Evolutionary conservation across 1,140 invertebrate species (phyloP).

Genomic region (Caligus rogercresseyi): DNA sequence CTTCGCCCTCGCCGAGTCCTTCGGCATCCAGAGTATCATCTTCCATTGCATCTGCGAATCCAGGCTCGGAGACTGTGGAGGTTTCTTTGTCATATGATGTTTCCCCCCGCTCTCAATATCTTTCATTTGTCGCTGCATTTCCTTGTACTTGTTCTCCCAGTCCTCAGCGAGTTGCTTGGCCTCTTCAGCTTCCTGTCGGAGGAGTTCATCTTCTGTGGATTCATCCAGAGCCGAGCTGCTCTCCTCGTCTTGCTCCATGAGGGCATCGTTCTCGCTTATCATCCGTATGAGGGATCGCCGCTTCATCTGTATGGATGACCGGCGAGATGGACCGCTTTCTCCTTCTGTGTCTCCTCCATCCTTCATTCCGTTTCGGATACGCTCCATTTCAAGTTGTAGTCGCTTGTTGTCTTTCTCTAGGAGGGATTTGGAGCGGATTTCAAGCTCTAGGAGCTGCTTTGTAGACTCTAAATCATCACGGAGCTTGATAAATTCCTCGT

Average conservation of each 20-base stretch:
- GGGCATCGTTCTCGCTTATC: constrained; percentile 12
- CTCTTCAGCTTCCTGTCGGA: constrained; percentile 22
- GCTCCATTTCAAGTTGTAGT: constrained; percentile 36
- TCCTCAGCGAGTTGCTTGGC: constrained; percentile 44
- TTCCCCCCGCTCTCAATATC: constrained; percentile 37
- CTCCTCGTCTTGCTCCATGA: constrained; percentile 7
- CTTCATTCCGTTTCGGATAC: constrained; percentile 22
- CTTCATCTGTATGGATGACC: constrained; percentile 21
- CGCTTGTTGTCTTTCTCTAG: constrained; percentile 67
- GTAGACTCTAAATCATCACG: constrained; percentile 73
- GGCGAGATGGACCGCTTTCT: not conserved
- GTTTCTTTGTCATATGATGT: not conserved
- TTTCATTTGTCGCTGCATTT: constrained; percentile 51
- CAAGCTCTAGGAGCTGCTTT: constrained; percentile 68
- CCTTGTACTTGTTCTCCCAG: constrained; percentile 54
- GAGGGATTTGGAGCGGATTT: constrained; percentile 64
- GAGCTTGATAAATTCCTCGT: constrained; percentile 76
- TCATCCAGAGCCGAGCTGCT: constrained; percentile 1
- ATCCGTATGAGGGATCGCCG: constrained; percentile 17
- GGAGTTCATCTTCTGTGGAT: constrained; percentile 22
- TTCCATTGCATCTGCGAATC: not conserved
- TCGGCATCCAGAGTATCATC: not conserved
- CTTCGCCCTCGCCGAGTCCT: not conserved
- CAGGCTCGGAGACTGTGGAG: not conserved
- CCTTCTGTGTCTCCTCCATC: not conserved